Conservation (phyloP, 2,888 invertebrate species). For the Diogma glabrata region DNA sequence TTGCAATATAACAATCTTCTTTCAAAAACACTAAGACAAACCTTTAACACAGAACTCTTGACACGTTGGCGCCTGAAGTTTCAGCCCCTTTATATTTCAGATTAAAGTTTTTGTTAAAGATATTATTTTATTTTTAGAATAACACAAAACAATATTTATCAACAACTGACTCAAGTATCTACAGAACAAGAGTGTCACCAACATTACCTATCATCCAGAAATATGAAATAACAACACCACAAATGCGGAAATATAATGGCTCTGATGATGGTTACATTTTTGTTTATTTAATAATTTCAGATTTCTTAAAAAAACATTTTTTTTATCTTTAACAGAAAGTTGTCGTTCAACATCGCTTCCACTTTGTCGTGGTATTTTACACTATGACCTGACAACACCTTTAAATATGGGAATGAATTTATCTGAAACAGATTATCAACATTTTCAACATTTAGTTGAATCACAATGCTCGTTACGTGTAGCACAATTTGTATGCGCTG, state of each 20-base stretch:
- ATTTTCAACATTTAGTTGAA: slow-evolving; percentile 47
- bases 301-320: background rate
- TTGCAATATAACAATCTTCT: too few relatives aligned
- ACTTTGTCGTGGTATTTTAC: slow-evolving; percentile 51
- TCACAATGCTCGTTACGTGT: slow-evolving; percentile 52
- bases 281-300: too few relatives aligned
- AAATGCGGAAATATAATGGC: slow-evolving; percentile 29
- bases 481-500: slow-evolving; percentile 48
- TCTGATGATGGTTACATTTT: slow-evolving; percentile 35
- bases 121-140: background rate
- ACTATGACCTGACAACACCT: slow-evolving; percentile 50
- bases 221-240: slow-evolving; percentile 30
- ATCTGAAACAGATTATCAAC: slow-evolving; percentile 33
- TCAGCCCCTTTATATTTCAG: too few relatives aligned
- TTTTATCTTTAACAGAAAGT: slow-evolving; percentile 16
- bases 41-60: too few relatives aligned
- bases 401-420: slow-evolving; percentile 23
- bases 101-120: too few relatives aligned
- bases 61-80: too few relatives aligned
- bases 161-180: slow-evolving; percentile 40
- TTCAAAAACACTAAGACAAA: too few relatives aligned
- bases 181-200: slow-evolving; percentile 48
- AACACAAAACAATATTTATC: slow-evolving; percentile 19
- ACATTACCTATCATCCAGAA: slow-evolving; percentile 43
- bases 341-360: slow-evolving; percentile 33